These are phyloP conservation scores for Phthorimaea operculella DNA, from an alignment of 1,140 invertebrate species.

Conservation along the genomic window DNA sequence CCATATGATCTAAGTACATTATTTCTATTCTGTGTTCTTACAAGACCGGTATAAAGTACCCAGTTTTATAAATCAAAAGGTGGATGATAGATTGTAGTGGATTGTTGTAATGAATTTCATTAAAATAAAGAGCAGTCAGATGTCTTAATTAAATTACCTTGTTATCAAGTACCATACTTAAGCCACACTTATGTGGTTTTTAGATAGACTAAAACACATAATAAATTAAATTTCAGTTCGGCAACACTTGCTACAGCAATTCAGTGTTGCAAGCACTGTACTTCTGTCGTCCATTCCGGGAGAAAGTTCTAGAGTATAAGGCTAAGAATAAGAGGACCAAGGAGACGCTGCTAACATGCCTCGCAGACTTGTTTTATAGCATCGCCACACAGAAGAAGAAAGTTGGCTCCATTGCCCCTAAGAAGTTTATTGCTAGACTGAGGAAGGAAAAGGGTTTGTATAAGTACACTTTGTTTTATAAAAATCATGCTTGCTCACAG, in stretches of 20 bases:
- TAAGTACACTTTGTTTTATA: not conserved
- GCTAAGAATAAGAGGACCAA: slow-evolving; percentile 97
- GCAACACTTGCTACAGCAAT: slow-evolving; percentile 99
- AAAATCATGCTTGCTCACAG: no score
- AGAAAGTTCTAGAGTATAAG: slow-evolving; percentile 98
- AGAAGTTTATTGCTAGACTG: slow-evolving; percentile 98
- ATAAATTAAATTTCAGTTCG: slow-evolving; percentile 83
- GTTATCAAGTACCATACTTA: no score
- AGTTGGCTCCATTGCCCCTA: slow-evolving; percentile 98
- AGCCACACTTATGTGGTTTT: no score
- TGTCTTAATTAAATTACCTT: no score
- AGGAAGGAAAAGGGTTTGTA: slow-evolving; percentile 96
- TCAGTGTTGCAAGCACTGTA: slow-evolving; percentile 99
- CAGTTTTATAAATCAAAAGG: no score
- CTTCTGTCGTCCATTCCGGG: slow-evolving; percentile 98
- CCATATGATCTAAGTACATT: no score
- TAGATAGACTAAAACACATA: no score
- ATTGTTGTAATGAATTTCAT: no score
- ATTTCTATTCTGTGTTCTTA: no score
- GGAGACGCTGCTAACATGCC: slow-evolving; percentile 96
- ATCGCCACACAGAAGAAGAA: slow-evolving; percentile 99
- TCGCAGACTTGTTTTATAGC: slow-evolving; percentile 98
- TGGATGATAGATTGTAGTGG: no score
- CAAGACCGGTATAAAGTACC: no score
- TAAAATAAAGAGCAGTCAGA: no score